Conservation (phyloP, 2,888 invertebrate genomes). For the Rhopalosiphum nymphaeae region DNA sequence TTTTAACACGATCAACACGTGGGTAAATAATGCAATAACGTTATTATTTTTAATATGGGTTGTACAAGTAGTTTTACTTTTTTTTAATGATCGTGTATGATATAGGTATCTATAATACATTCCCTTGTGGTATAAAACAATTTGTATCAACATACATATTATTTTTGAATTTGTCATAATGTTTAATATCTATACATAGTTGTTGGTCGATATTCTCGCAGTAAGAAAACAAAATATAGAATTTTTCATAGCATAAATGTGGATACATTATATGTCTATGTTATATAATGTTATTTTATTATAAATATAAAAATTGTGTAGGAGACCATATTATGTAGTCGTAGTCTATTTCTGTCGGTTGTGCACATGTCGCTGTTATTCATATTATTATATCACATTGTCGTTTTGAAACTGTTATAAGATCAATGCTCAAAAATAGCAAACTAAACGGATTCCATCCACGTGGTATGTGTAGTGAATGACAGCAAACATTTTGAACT, state of each 20-base stretch:
- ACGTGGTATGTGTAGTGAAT: not conserved
- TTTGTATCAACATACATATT: not conserved
- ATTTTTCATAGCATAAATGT: not conserved
- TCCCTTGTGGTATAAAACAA: not conserved
- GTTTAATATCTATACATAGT: not conserved
- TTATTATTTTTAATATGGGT: conserved; percentile 48
- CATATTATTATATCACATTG: conserved; percentile 46
- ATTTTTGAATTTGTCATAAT: not conserved
- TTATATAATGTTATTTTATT: conserved; percentile 34
- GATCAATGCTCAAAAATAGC: conserved; percentile 63
- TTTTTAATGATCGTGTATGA: not conserved
- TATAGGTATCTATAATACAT: not conserved
- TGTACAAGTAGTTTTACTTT: conserved; percentile 36
- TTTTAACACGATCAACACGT: conserved; percentile 54
- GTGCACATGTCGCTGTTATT: conserved; percentile 63
- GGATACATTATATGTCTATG: not conserved
- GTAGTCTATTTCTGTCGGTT: conserved; percentile 56
- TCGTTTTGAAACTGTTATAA: conserved; percentile 44
- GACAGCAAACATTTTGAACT: conserved; percentile 18
- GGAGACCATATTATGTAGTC: conserved; percentile 31
- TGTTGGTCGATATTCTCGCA: not conserved
- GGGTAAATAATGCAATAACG: conserved; percentile 61
- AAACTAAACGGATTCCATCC: conserved; percentile 34
- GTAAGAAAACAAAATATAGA: not conserved
- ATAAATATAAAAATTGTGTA: conserved; percentile 59